Base-by-base conservation (phyloP, 2,113 vertebrate species). In the Theristicus caerulescens region DNA sequence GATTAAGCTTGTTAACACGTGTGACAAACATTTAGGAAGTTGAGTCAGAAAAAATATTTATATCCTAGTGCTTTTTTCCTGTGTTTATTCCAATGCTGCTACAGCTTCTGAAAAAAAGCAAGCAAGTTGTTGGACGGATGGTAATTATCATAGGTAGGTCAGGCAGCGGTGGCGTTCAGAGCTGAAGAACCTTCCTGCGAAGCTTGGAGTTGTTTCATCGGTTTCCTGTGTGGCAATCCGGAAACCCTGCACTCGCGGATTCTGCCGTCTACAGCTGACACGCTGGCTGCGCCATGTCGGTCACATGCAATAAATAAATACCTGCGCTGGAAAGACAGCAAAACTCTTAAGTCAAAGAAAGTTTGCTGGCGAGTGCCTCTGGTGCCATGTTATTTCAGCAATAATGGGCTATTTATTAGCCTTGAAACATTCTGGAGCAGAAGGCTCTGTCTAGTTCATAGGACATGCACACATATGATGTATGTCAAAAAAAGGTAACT, bases 281-380 rank as follows among this genome's bases (percentile, higher is more conserved):
- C 1, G 2, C 27, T 1, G 2, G 6, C 54, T 16, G 47, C 42
- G 49, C n/a, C n/a, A 1, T 1, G 0, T 17, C 1, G 0, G 16
- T 8, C 29, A 16, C 3, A 2, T 1, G 24, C 25, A 13, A 4
- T 20, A 21, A 11, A 10, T 9, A 22, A 47, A 38, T 3, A 24
- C 13, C 36, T 5, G 27, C 40, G 51, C 44, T 38, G 57, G 9
- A 15, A 64, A 42, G 44, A 0, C 44, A 25, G 29, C 54, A 17
- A 3, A 17, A 16, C 9, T 21, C n/a, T 25, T 7, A 18, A 6
- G 20, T 5, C 11, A 18, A n/a, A 31, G 16, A 1, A 7, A 8
- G 31, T 3, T 3, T 12, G 29, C 5, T 16, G 29, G 49, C 0
- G 6, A 16, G 25, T 2, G 11, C 16, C 12, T 5, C 9, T 0